phyloP scores from a whole-genome alignment of 2,888 invertebrate species.

The Hydrotaea cyrtoneurina region DNA sequence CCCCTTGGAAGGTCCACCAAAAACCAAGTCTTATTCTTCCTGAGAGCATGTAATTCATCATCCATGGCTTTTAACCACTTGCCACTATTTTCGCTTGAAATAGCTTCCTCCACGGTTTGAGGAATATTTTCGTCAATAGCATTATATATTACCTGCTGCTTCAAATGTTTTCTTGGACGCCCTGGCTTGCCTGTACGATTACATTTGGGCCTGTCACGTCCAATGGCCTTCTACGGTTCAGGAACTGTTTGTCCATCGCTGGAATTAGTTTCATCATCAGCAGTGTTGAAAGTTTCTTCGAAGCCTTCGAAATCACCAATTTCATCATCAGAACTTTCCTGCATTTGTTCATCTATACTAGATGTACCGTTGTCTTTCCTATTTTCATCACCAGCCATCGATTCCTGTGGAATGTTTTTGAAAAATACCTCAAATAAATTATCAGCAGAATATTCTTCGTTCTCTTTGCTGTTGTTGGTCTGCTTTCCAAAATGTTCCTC shows the following conservation, averaged over 20 bases:
- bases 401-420: background rate
- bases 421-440: background rate
- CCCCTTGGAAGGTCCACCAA: no score
- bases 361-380: background rate
- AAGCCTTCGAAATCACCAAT: slow-evolving; percentile 13
- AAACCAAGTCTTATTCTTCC: no score
- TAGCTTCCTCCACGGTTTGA: slow-evolving; percentile 4
- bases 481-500: background rate
- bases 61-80: no score
- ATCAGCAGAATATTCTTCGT: background rate
- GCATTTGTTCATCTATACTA: background rate
- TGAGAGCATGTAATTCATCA: no score
- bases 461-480: background rate
- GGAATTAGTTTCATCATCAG: slow-evolving; percentile 4
- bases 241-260: background rate
- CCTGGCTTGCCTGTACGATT: no score
- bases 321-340: background rate
- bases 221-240: background rate
- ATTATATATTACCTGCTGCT: background rate
- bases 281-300: slow-evolving; percentile 9
- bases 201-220: slow-evolving; percentile 1
- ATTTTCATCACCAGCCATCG: background rate
- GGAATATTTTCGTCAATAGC: no score
- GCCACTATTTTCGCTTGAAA: no score
- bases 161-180: background rate